Evolutionary conservation across 2,888 invertebrate genomes (phyloP).

Genomic region (Clusia tigrina): DNA sequence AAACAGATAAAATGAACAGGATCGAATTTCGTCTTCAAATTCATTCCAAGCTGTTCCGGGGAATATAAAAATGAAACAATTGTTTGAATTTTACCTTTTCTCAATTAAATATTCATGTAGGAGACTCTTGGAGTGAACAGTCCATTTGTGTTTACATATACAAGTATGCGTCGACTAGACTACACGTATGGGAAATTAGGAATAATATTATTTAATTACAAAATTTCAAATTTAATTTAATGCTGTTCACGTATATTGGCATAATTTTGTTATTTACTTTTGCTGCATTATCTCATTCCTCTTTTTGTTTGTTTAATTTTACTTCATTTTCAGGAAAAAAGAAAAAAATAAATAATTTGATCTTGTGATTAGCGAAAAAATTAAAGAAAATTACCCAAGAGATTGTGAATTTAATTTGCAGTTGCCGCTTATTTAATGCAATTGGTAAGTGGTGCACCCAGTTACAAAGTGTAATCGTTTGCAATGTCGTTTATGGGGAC

Average conservation of each 20-base stretch:
- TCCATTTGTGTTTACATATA: no score
- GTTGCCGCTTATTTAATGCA: not conserved
- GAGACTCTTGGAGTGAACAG: no score
- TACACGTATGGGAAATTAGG: not conserved
- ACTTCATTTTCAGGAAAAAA: constrained; percentile 49
- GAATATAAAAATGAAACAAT: no score
- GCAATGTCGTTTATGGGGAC: no score
- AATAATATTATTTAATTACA: constrained; percentile 1
- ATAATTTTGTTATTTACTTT: constrained; percentile 6
- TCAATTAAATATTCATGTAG: no score
- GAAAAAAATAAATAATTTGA: constrained; percentile 52
- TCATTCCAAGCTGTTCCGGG: no score
- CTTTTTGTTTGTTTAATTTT: constrained; percentile 35
- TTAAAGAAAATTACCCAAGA: not conserved
- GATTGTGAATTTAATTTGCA: not conserved
- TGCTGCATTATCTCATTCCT: constrained; percentile 23
- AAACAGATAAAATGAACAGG: no score
- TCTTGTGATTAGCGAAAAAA: not conserved
- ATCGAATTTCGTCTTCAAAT: no score
- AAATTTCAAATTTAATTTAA: not conserved
- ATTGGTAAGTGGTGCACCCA: constrained; percentile 41
- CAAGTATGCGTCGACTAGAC: no score
- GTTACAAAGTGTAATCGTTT: not conserved
- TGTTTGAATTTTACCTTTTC: no score
- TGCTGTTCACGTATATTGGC: constrained; percentile 7